Percentiles rank a stretch among this genome's conserved stretches.
Conservation (phyloP, 1,140 invertebrate genomes). For the Saxidomus purpurata region DNA sequence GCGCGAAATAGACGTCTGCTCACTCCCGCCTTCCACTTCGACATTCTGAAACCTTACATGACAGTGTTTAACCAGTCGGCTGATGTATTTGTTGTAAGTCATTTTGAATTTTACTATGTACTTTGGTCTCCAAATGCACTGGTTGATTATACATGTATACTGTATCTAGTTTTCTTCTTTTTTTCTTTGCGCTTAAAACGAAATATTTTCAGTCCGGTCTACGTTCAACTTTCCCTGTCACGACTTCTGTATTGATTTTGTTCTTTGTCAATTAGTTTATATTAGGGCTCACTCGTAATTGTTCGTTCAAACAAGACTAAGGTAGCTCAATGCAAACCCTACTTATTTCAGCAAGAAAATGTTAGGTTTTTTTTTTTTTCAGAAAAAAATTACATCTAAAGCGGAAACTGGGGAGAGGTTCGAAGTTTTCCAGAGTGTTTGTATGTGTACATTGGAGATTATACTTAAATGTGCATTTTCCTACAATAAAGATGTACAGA, state of each 20-base stretch:
- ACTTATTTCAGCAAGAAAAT: too few relatives aligned
- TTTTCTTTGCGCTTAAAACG: too few relatives aligned
- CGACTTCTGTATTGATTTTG: too few relatives aligned
- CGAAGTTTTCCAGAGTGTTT: background rate
- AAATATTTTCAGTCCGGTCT: too few relatives aligned
- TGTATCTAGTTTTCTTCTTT: too few relatives aligned
- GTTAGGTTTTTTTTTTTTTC: background rate
- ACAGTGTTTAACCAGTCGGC: background rate
- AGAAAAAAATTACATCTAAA: background rate
- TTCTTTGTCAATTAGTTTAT: too few relatives aligned
- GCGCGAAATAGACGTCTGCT: slow-evolving; percentile 92
- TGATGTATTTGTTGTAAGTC: background rate
- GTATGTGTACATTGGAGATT: background rate
- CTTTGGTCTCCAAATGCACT: too few relatives aligned
- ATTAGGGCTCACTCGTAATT: too few relatives aligned
- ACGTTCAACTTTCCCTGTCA: too few relatives aligned
- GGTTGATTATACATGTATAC: too few relatives aligned
- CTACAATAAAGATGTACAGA: background rate
- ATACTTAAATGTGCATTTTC: background rate
- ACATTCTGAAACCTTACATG: slow-evolving; percentile 94
- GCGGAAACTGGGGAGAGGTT: background rate
- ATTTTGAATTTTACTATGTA: background rate
- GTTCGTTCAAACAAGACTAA: too few relatives aligned
- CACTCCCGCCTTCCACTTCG: slow-evolving; percentile 96
- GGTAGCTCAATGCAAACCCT: too few relatives aligned